Percentiles rank a stretch among this genome's conserved stretches.
phyloP scores from a whole-genome alignment of 2,797 vertebrate genomes.

The Euphonia xanthogaster region DNA sequence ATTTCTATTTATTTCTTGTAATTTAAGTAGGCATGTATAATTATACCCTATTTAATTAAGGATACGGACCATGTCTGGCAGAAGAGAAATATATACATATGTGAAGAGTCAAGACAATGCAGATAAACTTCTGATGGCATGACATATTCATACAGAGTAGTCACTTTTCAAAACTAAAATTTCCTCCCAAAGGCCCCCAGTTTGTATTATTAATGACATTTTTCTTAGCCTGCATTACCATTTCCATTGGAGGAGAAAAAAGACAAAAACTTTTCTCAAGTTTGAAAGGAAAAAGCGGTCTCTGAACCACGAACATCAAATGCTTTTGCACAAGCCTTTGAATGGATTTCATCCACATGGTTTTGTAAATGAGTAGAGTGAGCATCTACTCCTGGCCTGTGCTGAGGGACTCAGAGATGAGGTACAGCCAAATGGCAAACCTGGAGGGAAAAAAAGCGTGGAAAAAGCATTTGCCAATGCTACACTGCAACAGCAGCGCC shows the following conservation, averaged over 20 bases:
- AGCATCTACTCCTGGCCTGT: background rate
- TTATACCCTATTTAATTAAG: constrained; percentile 63
- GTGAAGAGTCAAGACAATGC: constrained; percentile 54
- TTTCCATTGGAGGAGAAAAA: constrained; percentile 3
- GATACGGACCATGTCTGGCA: constrained; percentile 19
- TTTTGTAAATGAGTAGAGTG: background rate
- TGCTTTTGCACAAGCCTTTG: background rate
- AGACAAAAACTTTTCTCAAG: constrained; percentile 1
- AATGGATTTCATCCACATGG: background rate
- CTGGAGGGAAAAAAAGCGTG: background rate
- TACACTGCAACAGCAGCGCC: background rate
- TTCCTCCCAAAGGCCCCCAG: constrained; percentile 16
- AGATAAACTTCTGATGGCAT: constrained; percentile 34
- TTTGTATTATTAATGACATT: constrained; percentile 57
- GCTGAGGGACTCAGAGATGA: background rate
- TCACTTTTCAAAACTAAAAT: constrained; percentile 41
- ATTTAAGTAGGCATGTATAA: constrained; percentile 48
- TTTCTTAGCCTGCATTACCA: constrained; percentile 6
- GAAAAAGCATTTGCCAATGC: background rate
- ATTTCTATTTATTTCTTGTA: constrained; percentile 26
- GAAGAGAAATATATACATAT: constrained; percentile 28
- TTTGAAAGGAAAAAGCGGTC: background rate
- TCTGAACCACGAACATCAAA: background rate
- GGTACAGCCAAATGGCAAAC: background rate
- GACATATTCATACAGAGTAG: constrained; percentile 15